These are phyloP conservation scores for Agrotis segetum DNA, from an alignment of 2,888 invertebrate genomes.

Conservation along the genomic window DNA sequence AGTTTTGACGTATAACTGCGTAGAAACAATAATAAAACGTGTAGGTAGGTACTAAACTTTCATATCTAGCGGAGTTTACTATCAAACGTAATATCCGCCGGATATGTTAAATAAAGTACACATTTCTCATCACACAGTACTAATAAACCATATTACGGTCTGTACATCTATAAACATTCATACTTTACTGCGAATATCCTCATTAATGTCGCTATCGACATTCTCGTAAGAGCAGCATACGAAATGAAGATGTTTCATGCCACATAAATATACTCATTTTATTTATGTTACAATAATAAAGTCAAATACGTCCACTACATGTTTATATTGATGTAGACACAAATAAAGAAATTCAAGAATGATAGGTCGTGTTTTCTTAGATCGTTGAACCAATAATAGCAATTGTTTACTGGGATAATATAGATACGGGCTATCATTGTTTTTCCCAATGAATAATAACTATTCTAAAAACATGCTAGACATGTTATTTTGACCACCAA, in stretches of 20 bases:
- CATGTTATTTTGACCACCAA: background rate
- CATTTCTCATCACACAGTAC: constrained; percentile 37
- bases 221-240: constrained; percentile 49
- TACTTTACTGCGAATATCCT: constrained; percentile 51
- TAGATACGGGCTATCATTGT: background rate
- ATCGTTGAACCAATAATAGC: background rate
- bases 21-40: background rate
- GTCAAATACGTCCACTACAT: constrained; percentile 27
- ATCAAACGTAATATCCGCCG: background rate
- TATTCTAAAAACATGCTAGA: background rate
- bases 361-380: background rate
- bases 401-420: background rate
- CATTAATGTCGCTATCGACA: constrained; percentile 53
- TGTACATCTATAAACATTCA: constrained; percentile 55
- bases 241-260: constrained; percentile 47
- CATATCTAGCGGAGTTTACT: background rate
- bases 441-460: background rate
- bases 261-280: constrained; percentile 57
- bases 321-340: constrained; percentile 24
- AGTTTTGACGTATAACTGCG: background rate
- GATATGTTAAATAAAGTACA: constrained; percentile 25
- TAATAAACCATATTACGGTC: constrained; percentile 55
- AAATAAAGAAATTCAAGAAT: constrained; percentile 14
- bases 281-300: constrained; percentile 51
- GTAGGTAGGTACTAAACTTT: too few species aligned